These are phyloP conservation scores for Akabosia matsudoensis DNA, from an alignment of 1,140 invertebrate species.

Conservation along the genomic window DNA sequence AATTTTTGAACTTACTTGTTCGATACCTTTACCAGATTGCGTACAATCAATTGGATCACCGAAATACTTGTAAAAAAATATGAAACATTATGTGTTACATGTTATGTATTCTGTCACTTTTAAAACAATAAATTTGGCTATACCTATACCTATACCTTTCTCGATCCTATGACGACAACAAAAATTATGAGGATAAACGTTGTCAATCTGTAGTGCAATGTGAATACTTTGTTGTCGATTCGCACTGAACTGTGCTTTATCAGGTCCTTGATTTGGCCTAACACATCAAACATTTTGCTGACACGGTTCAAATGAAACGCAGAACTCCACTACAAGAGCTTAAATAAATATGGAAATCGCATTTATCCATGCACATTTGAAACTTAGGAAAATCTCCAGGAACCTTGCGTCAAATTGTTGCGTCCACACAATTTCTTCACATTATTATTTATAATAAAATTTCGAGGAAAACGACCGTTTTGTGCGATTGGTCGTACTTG, in stretches of 20 bases:
- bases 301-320: background rate
- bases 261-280: background rate
- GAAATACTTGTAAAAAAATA: too few species aligned
- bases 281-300: background rate
- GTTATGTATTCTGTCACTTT: too few species aligned
- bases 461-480: too few species aligned
- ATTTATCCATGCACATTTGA: background rate
- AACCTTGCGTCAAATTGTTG: too few species aligned
- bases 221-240: slow-evolving; percentile 65
- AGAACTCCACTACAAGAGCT: background rate
- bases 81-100: too few species aligned
- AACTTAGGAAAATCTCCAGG: too few species aligned
- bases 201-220: slow-evolving; percentile 66
- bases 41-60: slow-evolving; percentile 68
- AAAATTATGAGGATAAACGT: slow-evolving; percentile 63
- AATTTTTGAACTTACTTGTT: too few species aligned
- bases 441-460: too few species aligned
- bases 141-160: too few species aligned
- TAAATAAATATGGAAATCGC: background rate
- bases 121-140: too few species aligned
- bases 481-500: too few species aligned
- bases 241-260: slow-evolving; percentile 45
- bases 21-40: slow-evolving; percentile 50
- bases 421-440: too few species aligned
- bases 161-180: slow-evolving; percentile 63